Base-by-base conservation (phyloP, 2,888 invertebrate genomes). In the Diadegma fenestrale region DNA sequence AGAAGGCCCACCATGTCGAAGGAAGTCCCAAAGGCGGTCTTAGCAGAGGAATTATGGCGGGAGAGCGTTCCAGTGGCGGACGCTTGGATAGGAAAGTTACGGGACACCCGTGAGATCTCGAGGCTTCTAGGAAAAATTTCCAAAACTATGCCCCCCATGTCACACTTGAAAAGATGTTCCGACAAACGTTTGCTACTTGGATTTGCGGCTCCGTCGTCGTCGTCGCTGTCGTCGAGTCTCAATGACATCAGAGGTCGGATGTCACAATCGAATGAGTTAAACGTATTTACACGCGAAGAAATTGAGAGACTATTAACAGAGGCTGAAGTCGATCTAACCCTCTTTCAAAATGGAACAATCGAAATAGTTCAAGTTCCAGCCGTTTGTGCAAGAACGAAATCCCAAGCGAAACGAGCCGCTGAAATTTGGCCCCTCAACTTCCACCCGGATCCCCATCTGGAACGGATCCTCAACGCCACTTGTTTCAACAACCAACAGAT, bases 391-490 rank as follows among this genome's bases (percentile, higher is more conserved):
- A 95, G 95, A 91, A 95, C 97, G 0, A 95, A 96, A 75, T 94
- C 93, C 63, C 98, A 98, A 90, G 96, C 96, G 90, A 94, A 95
- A 0, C 94, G 94, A 87, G 95, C 95, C 6, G 95, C 95, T 17
- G 94, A 94, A 76, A 92, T 95, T 63, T 98, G 98, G 98, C 97
- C 98, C 0, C 96, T 97, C 77, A 97, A 97, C 91, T 98, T 98
- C 91, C 98, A 98, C 94, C 96, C 97, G 0, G 96, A 98, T 90
- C 95, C 96, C 84, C 95, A 96, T 85, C 90, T 96, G n/a, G 98
- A 98, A 91, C 95, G 95, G 68, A 91, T 97, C 14, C 93, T 96
- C 2, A 95, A 95, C 14, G 96, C 96, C 19, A 88, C 90, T 0
- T 94, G 96, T 83, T 98, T 98, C 89, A 92, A 92, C 0, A 82